phyloP scores from a whole-genome alignment of 2,888 invertebrate genomes.

The Noctuana brunneofusca region DNA sequence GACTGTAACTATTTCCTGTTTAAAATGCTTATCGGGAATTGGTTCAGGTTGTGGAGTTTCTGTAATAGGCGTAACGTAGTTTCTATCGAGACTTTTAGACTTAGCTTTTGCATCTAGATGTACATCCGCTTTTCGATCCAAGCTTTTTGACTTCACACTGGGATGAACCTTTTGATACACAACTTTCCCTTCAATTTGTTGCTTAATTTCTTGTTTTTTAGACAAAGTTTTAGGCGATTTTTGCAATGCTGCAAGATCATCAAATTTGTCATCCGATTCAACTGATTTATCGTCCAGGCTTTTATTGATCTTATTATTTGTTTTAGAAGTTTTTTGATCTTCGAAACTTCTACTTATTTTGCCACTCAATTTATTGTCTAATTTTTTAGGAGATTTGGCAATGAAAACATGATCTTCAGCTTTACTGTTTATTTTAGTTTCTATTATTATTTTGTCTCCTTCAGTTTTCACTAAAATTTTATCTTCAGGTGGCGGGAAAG shows the following conservation, averaged over 20 bases:
- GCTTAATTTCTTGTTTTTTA: constrained; percentile 84
- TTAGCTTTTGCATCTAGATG: constrained; percentile 83
- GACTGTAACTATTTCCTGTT: constrained; percentile 76
- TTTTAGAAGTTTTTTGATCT: constrained; percentile 81
- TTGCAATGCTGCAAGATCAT: constrained; percentile 79
- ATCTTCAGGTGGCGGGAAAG: constrained; percentile 88
- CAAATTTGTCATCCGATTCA: constrained; percentile 84
- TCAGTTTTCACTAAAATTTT: constrained; percentile 88
- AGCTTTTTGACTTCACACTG: constrained; percentile 85
- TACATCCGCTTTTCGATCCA: constrained; percentile 84
- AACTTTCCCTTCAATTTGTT: constrained; percentile 85
- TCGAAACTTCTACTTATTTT: constrained; percentile 85
- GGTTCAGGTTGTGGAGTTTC: constrained; percentile 53
- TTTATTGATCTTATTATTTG: constrained; percentile 82
- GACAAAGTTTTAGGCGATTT: constrained; percentile 84
- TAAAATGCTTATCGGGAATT: constrained; percentile 69
- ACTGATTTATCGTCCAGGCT: constrained; percentile 85
- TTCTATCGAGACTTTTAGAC: constrained; percentile 87
- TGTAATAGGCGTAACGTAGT: constrained; percentile 76
- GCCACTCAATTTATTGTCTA: constrained; percentile 84
- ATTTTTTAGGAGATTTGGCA: constrained; percentile 88
- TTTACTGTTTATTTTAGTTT: constrained; percentile 88
- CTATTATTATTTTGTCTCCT: constrained; percentile 86
- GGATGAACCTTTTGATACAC: constrained; percentile 82
- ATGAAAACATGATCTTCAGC: constrained; percentile 90